Percentiles rank a stretch among this genome's conserved stretches.
phyloP scores from a whole-genome alignment of 2,797 vertebrate species.

The Eulemur mongoz region DNA sequence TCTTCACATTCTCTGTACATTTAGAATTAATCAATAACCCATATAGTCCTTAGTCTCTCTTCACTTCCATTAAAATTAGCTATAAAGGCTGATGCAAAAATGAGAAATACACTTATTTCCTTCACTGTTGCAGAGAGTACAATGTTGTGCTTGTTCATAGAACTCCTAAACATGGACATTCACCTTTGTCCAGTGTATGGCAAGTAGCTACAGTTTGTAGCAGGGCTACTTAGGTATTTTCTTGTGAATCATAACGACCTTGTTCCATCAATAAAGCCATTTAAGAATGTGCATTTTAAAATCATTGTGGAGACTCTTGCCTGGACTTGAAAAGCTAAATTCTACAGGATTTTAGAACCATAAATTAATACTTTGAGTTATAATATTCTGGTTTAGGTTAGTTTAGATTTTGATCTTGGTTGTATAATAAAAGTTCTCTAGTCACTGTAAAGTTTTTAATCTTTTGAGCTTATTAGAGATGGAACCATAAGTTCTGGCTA shows the following conservation, averaged over 20 bases:
- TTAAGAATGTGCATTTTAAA: neutral
- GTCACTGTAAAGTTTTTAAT: neutral
- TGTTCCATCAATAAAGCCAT: neutral
- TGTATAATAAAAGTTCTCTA: neutral
- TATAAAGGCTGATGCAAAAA: neutral
- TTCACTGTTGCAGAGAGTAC: neutral
- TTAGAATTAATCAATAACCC: neutral
- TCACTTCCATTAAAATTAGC: neutral
- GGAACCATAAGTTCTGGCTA: neutral
- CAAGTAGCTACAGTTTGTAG: neutral
- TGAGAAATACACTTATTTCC: neutral
- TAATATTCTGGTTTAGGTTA: neutral
- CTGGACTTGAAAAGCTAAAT: neutral
- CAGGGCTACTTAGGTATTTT: neutral
- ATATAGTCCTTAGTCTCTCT: neutral
- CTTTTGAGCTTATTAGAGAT: neutral
- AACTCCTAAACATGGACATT: neutral
- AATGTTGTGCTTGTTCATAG: neutral
- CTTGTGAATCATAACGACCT: neutral
- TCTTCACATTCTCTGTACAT: neutral
- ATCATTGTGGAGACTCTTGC: neutral
- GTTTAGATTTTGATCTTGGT: neutral
- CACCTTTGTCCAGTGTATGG: neutral
- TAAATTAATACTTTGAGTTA: neutral
- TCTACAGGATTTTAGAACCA: neutral